These are phyloP conservation scores for Xiphorhynchus elegans DNA, from an alignment of 2,113 vertebrate genomes.

Conservation along the genomic window DNA sequence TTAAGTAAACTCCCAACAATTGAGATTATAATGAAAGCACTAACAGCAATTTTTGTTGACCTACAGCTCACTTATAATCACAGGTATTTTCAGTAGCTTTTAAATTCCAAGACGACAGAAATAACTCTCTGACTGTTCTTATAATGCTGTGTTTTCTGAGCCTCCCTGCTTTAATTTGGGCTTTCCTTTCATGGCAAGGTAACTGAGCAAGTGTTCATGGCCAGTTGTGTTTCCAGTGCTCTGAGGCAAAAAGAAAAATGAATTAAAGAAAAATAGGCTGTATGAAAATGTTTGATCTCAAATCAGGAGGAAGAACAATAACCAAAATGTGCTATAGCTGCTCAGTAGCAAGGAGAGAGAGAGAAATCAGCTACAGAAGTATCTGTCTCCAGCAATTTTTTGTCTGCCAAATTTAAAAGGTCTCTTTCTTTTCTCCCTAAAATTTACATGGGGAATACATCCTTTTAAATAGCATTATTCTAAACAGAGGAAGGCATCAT, in stretches of 20 bases:
- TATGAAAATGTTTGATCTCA: neutral
- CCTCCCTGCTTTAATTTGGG: neutral
- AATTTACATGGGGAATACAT: neutral
- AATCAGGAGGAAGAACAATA: neutral
- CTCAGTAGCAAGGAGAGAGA: neutral
- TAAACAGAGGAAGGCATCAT: neutral
- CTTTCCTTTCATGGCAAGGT: neutral
- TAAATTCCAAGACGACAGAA: slow-evolving; percentile 8
- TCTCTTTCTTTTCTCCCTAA: neutral
- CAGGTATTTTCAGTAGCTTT: slow-evolving; percentile 61
- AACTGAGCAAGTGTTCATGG: neutral
- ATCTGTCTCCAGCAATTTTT: neutral
- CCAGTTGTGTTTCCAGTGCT: neutral
- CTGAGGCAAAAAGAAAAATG: neutral
- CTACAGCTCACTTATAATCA: slow-evolving; percentile 53
- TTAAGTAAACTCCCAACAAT: slow-evolving; percentile 60
- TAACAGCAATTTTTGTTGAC: slow-evolving; percentile 64
- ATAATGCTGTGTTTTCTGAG: neutral
- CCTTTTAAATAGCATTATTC: neutral
- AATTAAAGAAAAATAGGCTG: neutral
- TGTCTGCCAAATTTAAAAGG: neutral
- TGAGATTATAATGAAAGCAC: slow-evolving; percentile 61
- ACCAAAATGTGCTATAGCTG: neutral
- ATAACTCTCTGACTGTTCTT: neutral
- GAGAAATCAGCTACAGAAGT: neutral